Conservation (phyloP, 1,140 invertebrate species). For the Hylaeus volcanicus region DNA sequence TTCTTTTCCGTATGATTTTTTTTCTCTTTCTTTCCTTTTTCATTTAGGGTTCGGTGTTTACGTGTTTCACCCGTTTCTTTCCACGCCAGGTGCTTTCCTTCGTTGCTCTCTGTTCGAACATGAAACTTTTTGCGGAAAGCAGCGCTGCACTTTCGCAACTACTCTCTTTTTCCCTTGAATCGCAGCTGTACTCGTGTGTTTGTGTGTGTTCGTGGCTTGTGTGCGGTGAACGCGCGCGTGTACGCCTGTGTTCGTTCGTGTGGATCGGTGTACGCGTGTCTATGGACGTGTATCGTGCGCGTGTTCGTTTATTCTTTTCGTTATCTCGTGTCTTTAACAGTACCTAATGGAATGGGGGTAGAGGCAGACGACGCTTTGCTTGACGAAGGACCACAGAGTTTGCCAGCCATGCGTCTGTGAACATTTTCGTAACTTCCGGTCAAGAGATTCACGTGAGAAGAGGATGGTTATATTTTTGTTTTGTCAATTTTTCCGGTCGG, state of each 20-base stretch:
- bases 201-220: too few species aligned
- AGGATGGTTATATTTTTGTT: slow-evolving; percentile 2
- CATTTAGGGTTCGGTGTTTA: slow-evolving; percentile 33
- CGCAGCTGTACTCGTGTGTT: slow-evolving; percentile 43
- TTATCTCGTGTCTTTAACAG: slow-evolving; percentile 65
- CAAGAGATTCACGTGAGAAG: slow-evolving; percentile 66
- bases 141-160: slow-evolving; percentile 51
- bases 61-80: slow-evolving; percentile 54
- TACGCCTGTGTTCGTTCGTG: neutral
- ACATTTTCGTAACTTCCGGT: slow-evolving; percentile 79
- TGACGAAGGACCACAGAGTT: slow-evolving; percentile 81
- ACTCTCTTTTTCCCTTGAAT: slow-evolving; percentile 45
- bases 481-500: neutral
- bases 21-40: slow-evolving; percentile 30
- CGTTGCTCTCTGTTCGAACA: slow-evolving; percentile 60
- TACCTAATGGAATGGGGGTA: slow-evolving; percentile 81
- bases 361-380: slow-evolving; percentile 81
- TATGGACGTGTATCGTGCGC: neutral
- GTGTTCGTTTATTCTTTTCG: slow-evolving; percentile 44
- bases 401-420: slow-evolving; percentile 82
- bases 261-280: neutral
- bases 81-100: slow-evolving; percentile 53
- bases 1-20: slow-evolving; percentile 44
- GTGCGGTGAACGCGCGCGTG: slow-evolving; percentile 1
- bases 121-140: slow-evolving; percentile 49